These are phyloP conservation scores for Bruchidius siliquastri DNA, from an alignment of 2,888 invertebrate genomes.

Conservation along the genomic window DNA sequence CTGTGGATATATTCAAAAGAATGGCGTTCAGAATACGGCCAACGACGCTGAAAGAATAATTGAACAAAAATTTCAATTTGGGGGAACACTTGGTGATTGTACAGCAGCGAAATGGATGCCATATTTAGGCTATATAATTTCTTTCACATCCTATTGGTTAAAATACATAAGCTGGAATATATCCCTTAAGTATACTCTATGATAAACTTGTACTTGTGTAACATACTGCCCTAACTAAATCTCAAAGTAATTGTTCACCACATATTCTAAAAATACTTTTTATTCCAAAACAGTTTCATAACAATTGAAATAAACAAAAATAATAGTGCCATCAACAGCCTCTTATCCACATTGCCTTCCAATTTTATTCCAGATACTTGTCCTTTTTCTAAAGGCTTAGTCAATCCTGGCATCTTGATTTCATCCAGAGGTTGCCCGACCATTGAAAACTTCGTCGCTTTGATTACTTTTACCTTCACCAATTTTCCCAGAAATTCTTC, in stretches of 20 bases:
- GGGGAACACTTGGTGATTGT: too few species aligned
- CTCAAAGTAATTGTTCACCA: neutral
- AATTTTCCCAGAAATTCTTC: slow-evolving; percentile 76
- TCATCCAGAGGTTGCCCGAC: slow-evolving; percentile 61
- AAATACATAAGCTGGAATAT: too few species aligned
- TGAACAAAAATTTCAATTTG: too few species aligned
- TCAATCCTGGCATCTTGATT: slow-evolving; percentile 49
- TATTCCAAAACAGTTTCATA: slow-evolving; percentile 44
- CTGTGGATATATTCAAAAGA: too few species aligned
- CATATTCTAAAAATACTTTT: neutral
- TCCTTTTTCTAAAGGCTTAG: slow-evolving; percentile 54
- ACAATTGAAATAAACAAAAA: slow-evolving; percentile 47
- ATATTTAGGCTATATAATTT: too few species aligned
- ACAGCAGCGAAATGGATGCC: too few species aligned
- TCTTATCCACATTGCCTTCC: slow-evolving; percentile 13
- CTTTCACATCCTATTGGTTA: too few species aligned
- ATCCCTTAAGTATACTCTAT: too few species aligned
- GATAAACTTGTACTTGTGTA: too few species aligned
- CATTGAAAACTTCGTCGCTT: slow-evolving; percentile 74
- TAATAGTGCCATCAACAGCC: slow-evolving; percentile 27
- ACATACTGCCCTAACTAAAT: too few species aligned
- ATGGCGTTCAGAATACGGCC: too few species aligned
- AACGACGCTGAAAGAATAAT: too few species aligned
- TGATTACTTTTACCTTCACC: slow-evolving; percentile 69
- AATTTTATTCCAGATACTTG: slow-evolving; percentile 51